A percentile compares a stretch with the other conserved stretches of the same genome.
Conservation (phyloP, 2,797 vertebrate genomes). For the Hyperoplus immaculatus region DNA sequence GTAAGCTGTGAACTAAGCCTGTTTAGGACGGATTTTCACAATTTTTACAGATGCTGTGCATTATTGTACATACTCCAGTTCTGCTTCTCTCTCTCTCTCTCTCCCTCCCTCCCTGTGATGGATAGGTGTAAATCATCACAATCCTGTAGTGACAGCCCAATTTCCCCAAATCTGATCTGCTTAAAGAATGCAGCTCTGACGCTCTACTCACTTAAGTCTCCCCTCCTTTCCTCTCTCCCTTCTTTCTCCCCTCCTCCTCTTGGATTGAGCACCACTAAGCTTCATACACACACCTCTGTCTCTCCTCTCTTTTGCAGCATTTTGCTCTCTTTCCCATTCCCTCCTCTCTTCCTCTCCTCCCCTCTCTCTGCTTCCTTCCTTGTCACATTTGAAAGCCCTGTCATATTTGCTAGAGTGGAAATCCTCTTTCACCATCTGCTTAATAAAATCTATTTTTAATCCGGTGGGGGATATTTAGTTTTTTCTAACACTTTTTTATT, state of each 20-base stretch:
- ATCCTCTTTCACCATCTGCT: conserved; percentile 92
- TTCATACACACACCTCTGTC: conserved; percentile 28
- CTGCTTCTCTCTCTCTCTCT: conserved; percentile 38
- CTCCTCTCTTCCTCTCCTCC: conserved; percentile 38
- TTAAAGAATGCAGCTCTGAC: conserved; percentile 95
- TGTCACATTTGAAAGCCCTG: conserved; percentile 85
- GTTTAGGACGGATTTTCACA: conserved; percentile 36
- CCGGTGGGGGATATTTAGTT: conserved; percentile 85
- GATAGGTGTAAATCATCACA: conserved; percentile 99
- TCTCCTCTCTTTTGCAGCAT: conserved; percentile 42
- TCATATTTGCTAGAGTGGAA: conserved; percentile 90
- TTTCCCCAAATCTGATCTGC: conserved; percentile 99
- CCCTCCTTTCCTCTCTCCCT: conserved; percentile 75
- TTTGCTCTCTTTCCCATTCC: conserved; percentile 48
- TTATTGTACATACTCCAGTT: conserved; percentile 69
- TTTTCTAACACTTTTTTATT: conserved; percentile 74
- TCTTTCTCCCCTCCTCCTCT: conserved; percentile 29
- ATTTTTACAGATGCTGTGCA: conserved; percentile 59
- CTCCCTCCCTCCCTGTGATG: conserved; percentile 84
- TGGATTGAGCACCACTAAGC: conserved; percentile 71
- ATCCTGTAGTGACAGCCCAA: conserved; percentile 98
- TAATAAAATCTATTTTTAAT: conserved; percentile 98
- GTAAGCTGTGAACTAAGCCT: conserved; percentile 12
- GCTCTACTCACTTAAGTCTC: conserved; percentile 78
- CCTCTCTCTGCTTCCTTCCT: conserved; percentile 47